Conservation (phyloP, 2,113 vertebrate genomes). For the Choloepus hoffmanni region DNA sequence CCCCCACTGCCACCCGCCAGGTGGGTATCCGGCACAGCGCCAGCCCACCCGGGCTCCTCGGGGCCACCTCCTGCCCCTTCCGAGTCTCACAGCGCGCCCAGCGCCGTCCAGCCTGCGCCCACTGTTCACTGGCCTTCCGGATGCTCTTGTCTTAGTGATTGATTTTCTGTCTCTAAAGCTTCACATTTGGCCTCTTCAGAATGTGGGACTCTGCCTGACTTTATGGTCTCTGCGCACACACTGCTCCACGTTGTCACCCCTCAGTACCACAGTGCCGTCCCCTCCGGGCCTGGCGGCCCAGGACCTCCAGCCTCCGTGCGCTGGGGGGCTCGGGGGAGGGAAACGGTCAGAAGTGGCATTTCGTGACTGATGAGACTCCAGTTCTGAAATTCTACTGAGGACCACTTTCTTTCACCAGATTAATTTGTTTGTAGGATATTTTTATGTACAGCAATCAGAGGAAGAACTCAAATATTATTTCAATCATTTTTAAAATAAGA, state of each 20-base stretch:
- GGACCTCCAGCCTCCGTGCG: rapidly evolving
- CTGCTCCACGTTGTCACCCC: no score
- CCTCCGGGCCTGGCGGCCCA: no score
- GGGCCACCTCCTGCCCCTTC: rapidly evolving
- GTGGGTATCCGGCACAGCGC: slow-evolving; percentile 81
- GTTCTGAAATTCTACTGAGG: neutral
- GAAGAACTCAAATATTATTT: slow-evolving; percentile 29
- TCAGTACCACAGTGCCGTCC: no score
- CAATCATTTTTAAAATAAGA: neutral
- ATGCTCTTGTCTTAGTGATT: neutral
- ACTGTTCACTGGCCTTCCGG: neutral
- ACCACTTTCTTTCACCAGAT: neutral
- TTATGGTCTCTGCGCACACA: no score
- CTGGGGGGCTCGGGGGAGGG: neutral
- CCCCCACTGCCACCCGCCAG: slow-evolving; percentile 90
- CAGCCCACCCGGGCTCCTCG: no score
- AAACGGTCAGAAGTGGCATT: neutral
- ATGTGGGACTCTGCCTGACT: neutral
- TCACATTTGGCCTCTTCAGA: neutral
- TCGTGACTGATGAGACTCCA: neutral
- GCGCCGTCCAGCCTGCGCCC: no score
- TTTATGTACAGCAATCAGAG: neutral
- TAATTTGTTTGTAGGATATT: neutral
- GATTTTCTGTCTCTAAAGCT: neutral
- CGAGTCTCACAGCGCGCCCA: neutral